Percentiles rank a stretch among this genome's conserved stretches.
phyloP scores from a whole-genome alignment of 1,140 invertebrate genomes.

The Drosophila orosa region DNA sequence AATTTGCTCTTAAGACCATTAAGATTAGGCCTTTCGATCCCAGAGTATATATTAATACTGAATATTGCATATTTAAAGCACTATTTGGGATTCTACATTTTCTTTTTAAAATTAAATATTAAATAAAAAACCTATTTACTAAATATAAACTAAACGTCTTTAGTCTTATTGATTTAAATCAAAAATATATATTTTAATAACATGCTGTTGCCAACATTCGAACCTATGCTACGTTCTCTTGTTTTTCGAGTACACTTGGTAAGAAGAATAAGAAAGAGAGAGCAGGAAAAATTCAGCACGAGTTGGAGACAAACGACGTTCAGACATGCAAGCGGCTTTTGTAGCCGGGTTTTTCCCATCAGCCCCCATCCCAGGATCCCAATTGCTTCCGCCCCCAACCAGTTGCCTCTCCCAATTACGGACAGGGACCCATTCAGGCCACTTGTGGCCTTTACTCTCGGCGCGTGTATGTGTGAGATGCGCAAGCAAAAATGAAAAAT shows the following conservation, averaged over 20 bases:
- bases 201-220: not conserved
- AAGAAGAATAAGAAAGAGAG: not conserved
- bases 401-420: slow-evolving; percentile 33
- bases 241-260: not conserved
- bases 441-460: slow-evolving; percentile 68
- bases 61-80: no score
- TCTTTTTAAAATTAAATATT: no score
- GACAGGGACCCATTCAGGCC: slow-evolving; percentile 60
- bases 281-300: slow-evolving; percentile 42
- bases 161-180: not conserved
- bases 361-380: slow-evolving; percentile 1
- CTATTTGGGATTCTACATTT: no score
- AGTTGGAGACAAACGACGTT: slow-evolving; percentile 71
- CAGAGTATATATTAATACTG: no score
- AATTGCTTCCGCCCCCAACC: slow-evolving; percentile 2
- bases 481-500: slow-evolving; percentile 79
- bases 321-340: slow-evolving; percentile 79
- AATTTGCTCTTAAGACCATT: not conserved
- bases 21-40: no score
- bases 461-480: slow-evolving; percentile 45
- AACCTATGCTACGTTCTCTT: not conserved
- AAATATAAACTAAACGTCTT: not conserved
- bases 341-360: slow-evolving; percentile 17
- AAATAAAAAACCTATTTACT: no score
- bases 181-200: not conserved